These are phyloP conservation scores for Hyppa rectilinea DNA, from an alignment of 2,888 invertebrate genomes.

Conservation along the genomic window DNA sequence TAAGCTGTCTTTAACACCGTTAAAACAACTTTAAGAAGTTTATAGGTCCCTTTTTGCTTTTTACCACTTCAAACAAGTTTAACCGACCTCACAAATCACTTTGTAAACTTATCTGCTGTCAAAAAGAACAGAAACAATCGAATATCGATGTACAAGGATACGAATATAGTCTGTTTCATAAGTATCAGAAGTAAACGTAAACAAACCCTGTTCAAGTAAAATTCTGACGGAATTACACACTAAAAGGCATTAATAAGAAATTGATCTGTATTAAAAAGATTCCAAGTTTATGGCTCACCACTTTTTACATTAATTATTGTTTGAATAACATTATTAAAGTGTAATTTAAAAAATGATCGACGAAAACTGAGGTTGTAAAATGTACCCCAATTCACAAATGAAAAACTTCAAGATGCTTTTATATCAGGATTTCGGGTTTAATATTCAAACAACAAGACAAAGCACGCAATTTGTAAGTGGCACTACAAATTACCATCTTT, in stretches of 20 bases:
- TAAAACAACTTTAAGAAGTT: not conserved
- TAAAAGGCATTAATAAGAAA: not conserved
- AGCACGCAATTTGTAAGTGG: not conserved
- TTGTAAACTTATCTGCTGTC: constrained; percentile 41
- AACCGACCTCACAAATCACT: constrained; percentile 16
- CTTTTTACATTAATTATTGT: not conserved
- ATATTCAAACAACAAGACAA: not conserved
- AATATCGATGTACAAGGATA: constrained; percentile 44
- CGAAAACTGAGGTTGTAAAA: not conserved
- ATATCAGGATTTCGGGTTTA: not conserved
- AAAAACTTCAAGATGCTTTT: not conserved
- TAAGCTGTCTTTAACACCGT: not conserved
- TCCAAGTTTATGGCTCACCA: not conserved
- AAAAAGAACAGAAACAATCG: constrained; percentile 45
- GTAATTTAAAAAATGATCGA: not conserved
- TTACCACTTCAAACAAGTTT: constrained; percentile 6
- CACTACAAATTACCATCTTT: not conserved
- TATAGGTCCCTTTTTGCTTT: not conserved
- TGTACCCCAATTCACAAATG: not conserved
- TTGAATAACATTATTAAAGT: not conserved
- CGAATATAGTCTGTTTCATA: not conserved
- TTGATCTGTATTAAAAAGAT: not conserved
- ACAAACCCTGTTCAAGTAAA: not conserved
- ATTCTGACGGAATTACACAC: not conserved
- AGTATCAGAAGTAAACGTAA: not conserved